Evolutionary conservation across 2,113 vertebrate species (phyloP).

Genomic region (Acrocephalus arundinaceus): DNA sequence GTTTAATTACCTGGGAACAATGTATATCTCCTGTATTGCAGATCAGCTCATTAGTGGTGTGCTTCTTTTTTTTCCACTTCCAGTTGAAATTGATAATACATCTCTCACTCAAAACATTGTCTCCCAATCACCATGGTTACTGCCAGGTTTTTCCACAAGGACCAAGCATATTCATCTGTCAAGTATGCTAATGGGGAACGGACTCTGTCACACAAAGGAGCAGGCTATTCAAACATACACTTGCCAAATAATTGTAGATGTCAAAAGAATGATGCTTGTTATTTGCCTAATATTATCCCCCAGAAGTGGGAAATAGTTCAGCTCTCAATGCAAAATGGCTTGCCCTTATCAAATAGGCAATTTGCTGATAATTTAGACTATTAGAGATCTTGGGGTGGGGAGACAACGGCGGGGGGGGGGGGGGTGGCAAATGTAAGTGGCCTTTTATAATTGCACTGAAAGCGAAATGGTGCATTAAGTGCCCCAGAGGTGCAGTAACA

Average conservation of each 20-base stretch:
- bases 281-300: conserved; percentile 78
- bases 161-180: conserved; percentile 71
- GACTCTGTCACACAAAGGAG: conserved; percentile 73
- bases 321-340: conserved; percentile 72
- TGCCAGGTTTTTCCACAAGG: conserved; percentile 64
- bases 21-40: conserved; percentile 19
- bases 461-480: conserved; percentile 62
- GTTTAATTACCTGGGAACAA: conserved; percentile 65
- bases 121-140: conserved; percentile 77
- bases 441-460: conserved; percentile 73
- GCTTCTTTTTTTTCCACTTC: conserved; percentile 9
- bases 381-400: conserved; percentile 72
- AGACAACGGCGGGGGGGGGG: background rate
- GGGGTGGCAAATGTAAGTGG: conserved; percentile 54
- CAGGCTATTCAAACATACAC: conserved; percentile 75
- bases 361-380: conserved; percentile 71
- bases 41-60: conserved; percentile 47
- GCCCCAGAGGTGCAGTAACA: conserved; percentile 38
- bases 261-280: conserved; percentile 77
- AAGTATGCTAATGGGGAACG: conserved; percentile 68
- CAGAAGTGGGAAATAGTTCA: conserved; percentile 72
- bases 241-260: conserved; percentile 80
- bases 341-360: conserved; percentile 76
- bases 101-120: conserved; percentile 67
- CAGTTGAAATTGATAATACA: conserved; percentile 63